A percentile compares a stretch with the other conserved stretches of the same genome.
Conservation (phyloP, 2,797 vertebrate genomes). For the Falco novaeseelandiae region DNA sequence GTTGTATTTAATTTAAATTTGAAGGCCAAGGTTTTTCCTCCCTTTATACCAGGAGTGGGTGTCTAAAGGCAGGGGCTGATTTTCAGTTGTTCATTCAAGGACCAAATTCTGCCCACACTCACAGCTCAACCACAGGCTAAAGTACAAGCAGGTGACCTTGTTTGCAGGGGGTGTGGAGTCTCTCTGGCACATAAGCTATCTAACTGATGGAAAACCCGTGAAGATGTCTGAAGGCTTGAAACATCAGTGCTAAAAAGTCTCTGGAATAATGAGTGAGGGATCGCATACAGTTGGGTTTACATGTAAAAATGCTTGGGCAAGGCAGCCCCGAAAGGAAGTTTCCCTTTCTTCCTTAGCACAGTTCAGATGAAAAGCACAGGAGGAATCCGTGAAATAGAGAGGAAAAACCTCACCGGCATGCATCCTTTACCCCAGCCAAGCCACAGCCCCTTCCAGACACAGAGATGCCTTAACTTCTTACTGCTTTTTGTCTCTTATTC, state of each 20-base stretch:
- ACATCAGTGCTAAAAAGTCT: neutral
- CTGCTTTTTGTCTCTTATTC: neutral
- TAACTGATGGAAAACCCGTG: neutral
- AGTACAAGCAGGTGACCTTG: neutral
- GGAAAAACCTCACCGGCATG: neutral
- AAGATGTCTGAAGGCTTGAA: neutral
- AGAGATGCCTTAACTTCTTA: neutral
- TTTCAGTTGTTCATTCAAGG: neutral
- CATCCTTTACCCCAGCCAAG: neutral
- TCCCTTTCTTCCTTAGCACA: neutral
- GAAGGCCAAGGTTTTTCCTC: neutral
- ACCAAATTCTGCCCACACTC: neutral
- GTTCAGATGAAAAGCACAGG: neutral
- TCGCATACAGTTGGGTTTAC: neutral
- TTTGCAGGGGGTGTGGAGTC: neutral
- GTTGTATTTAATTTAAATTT: neutral
- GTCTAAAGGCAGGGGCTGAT: neutral
- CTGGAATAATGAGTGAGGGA: neutral
- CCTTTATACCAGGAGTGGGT: neutral
- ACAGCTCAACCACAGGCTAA: neutral
- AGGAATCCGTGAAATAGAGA: neutral
- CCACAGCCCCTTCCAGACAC: neutral
- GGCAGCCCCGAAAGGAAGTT: neutral
- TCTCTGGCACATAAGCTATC: neutral
- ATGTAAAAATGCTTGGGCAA: neutral